Percentiles rank a stretch among this genome's conserved stretches.
These are phyloP conservation scores for Sitophilus oryzae DNA, from an alignment of 1,140 invertebrate species.

Conservation along the genomic window DNA sequence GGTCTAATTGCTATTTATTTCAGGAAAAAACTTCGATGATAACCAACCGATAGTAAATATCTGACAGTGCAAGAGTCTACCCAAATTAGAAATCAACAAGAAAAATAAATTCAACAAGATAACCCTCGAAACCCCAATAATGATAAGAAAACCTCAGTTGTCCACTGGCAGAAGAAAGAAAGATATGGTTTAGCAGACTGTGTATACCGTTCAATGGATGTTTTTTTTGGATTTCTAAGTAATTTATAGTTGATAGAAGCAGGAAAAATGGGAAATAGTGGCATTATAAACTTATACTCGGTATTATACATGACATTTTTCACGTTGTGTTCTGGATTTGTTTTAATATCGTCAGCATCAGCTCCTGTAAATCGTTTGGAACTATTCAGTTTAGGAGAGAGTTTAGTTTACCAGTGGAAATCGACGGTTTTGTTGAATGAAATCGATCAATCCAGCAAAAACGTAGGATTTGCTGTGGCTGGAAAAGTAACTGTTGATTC, in stretches of 20 bases:
- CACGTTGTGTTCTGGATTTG: constrained; percentile 34
- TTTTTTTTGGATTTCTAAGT: no score
- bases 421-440: constrained; percentile 51
- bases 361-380: constrained; percentile 27
- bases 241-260: no score
- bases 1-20: no score
- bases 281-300: constrained; percentile 18
- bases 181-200: no score
- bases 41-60: no score
- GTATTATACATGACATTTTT: constrained; percentile 27
- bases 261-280: no score
- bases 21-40: no score
- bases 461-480: constrained; percentile 55
- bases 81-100: no score
- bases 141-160: no score
- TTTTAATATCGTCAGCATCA: constrained; percentile 40
- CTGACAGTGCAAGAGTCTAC: no score
- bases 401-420: constrained; percentile 45
- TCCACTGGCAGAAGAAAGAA: no score
- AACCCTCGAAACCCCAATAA: neutral
- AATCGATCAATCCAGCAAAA: constrained; percentile 43
- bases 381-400: constrained; percentile 40
- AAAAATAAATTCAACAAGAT: neutral
- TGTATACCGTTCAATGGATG: no score
- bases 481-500: constrained; percentile 47